Conservation (phyloP, 2,797 vertebrate genomes). For the Enteromius thamalakanensis region DNA sequence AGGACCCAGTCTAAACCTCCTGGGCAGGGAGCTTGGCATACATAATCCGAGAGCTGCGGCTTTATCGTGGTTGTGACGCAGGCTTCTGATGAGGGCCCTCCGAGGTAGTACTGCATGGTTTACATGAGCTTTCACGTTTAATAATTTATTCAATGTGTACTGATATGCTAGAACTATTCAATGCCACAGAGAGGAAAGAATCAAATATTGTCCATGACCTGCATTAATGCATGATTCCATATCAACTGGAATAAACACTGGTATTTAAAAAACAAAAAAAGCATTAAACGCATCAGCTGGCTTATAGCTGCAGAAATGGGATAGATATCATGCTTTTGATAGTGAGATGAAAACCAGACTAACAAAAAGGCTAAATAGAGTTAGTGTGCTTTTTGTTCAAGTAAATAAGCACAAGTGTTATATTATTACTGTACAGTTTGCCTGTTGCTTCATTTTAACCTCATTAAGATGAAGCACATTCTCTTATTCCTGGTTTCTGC, state of each 20-base stretch:
- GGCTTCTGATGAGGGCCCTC: constrained; percentile 36
- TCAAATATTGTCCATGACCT: constrained; percentile 48
- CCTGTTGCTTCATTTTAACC: not conserved
- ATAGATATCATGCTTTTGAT: not conserved
- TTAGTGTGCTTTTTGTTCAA: not conserved
- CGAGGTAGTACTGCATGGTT: constrained; percentile 36
- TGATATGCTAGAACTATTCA: constrained; percentile 43
- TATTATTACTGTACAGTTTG: not conserved
- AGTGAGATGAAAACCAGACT: not conserved
- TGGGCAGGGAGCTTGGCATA: constrained; percentile 16
- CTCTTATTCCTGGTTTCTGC: not conserved
- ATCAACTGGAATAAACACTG: constrained; percentile 31
- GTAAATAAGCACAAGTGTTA: not conserved
- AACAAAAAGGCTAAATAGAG: not conserved
- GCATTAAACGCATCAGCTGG: not conserved
- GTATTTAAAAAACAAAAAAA: constrained; percentile 15
- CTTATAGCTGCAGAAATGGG: not conserved
- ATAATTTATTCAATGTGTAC: constrained; percentile 52
- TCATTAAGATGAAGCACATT: not conserved
- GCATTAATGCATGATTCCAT: constrained; percentile 39
- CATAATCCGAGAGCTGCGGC: constrained; percentile 46
- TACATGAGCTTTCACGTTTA: constrained; percentile 18
- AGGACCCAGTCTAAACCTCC: constrained; percentile 17
- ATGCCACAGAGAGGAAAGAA: constrained; percentile 44
- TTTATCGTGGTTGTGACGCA: constrained; percentile 16